Evolutionary conservation across 2,113 vertebrate species (phyloP).

Genomic region (Archilochus colubris): DNA sequence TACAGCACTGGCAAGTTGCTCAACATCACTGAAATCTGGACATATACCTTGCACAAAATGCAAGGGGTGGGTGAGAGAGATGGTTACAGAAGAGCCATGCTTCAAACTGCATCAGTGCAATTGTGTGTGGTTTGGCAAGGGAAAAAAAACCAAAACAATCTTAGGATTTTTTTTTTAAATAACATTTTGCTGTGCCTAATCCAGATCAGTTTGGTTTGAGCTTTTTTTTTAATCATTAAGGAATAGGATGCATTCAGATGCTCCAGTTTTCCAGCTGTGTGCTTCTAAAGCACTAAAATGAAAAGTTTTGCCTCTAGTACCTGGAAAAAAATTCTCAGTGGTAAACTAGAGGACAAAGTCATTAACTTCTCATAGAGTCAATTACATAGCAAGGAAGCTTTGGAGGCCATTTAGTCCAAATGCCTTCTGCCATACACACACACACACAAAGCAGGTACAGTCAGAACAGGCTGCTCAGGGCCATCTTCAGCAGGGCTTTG

Average conservation of each 20-base stretch:
- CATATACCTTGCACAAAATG: background rate
- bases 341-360: background rate
- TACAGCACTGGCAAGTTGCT: background rate
- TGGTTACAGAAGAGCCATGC: constrained; percentile 24
- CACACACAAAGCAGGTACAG: background rate
- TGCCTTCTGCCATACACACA: background rate
- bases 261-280: background rate
- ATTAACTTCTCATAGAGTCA: background rate
- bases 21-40: background rate
- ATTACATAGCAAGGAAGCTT: background rate
- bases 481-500: background rate
- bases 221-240: background rate
- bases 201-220: background rate
- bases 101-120: background rate
- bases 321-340: background rate
- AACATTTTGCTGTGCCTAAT: background rate
- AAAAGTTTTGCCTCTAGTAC: background rate
- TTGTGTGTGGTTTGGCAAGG: background rate
- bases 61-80: background rate
- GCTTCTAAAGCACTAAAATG: background rate
- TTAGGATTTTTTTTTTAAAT: background rate
- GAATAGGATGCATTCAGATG: background rate
- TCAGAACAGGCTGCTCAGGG: background rate
- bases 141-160: background rate
- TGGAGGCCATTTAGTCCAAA: background rate